Percentiles rank a stretch among this genome's conserved stretches.
Conservation (phyloP, 2,888 invertebrate species). For the Drosophila ustulata region DNA sequence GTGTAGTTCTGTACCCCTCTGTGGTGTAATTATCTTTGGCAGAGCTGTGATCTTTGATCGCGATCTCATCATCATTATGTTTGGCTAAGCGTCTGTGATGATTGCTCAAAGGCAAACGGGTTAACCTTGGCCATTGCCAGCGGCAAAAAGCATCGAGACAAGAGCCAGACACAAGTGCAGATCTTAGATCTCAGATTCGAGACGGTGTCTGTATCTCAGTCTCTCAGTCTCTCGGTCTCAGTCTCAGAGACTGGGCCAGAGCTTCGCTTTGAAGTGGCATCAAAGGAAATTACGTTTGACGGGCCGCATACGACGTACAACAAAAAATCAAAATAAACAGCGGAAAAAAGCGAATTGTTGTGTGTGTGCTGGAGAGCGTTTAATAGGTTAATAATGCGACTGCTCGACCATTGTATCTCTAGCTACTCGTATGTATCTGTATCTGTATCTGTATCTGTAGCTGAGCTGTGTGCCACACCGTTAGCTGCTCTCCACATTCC, state of each 20-base stretch:
- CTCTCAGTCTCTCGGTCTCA: no score
- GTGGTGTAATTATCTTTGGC: slow-evolving; percentile 3
- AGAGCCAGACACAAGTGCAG: slow-evolving; percentile 24
- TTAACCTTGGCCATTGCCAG: slow-evolving; percentile 57
- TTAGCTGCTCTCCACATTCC: slow-evolving; percentile 22
- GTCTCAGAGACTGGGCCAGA: slow-evolving; percentile 5
- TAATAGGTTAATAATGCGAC: slow-evolving; percentile 66
- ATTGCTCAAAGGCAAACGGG: slow-evolving; percentile 43
- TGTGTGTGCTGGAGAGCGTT: slow-evolving; percentile 25
- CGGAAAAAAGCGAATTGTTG: slow-evolving; percentile 25
- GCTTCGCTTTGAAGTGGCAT: slow-evolving; percentile 21
- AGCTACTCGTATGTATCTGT: slow-evolving; percentile 6
- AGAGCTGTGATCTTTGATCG: slow-evolving; percentile 8
- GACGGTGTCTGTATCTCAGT: not conserved
- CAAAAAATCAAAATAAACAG: not conserved
- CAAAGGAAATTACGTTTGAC: slow-evolving; percentile 37
- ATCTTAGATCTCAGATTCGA: slow-evolving; percentile 3
- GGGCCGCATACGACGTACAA: slow-evolving; percentile 19
- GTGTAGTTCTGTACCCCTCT: not conserved
- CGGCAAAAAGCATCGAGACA: slow-evolving; percentile 12
- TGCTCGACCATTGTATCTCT: slow-evolving; percentile 22
- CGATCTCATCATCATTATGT: slow-evolving; percentile 27
- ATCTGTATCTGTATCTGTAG: slow-evolving; percentile 14
- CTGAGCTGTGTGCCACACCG: slow-evolving; percentile 23
- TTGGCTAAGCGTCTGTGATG: slow-evolving; percentile 24